phyloP scores from a whole-genome alignment of 1,140 invertebrate genomes.

The Apolygus lucorum region DNA sequence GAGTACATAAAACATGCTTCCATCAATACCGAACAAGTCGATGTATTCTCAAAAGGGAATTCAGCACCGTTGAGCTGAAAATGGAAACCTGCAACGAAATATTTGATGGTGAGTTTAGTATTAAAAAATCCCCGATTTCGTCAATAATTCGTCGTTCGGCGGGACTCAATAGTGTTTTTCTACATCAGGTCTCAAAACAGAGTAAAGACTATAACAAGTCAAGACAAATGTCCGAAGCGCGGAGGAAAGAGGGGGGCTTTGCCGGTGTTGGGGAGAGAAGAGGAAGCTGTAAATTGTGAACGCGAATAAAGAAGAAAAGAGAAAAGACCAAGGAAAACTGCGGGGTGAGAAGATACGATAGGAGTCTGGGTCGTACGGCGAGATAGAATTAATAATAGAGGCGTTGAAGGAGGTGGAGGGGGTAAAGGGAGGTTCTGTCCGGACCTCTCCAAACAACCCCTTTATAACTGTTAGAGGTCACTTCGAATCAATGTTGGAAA shows the following conservation, averaged over 20 bases:
- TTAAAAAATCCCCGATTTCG: too few species aligned
- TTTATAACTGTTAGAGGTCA: slow-evolving; percentile 7
- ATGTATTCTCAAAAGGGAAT: too few species aligned
- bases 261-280: slow-evolving; percentile 2
- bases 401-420: neutral
- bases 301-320: slow-evolving; percentile 14
- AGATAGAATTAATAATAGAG: slow-evolving; percentile 8
- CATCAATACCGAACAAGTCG: too few species aligned
- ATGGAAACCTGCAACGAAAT: too few species aligned
- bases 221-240: slow-evolving; percentile 7
- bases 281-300: slow-evolving; percentile 21
- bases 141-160: too few species aligned
- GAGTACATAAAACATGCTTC: too few species aligned
- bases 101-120: too few species aligned
- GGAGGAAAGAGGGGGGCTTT: neutral
- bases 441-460: slow-evolving; percentile 1
- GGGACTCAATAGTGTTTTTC: neutral
- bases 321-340: neutral
- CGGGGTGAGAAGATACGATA: neutral
- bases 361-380: neutral
- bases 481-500: neutral
- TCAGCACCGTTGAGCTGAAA: too few species aligned
- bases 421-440: neutral
- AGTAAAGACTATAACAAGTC: slow-evolving; percentile 6
- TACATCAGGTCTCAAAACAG: neutral